A percentile compares a stretch with the other conserved stretches of the same genome.
phyloP scores from a whole-genome alignment of 2,797 vertebrate genomes.

The Heterohyrax brucei region DNA sequence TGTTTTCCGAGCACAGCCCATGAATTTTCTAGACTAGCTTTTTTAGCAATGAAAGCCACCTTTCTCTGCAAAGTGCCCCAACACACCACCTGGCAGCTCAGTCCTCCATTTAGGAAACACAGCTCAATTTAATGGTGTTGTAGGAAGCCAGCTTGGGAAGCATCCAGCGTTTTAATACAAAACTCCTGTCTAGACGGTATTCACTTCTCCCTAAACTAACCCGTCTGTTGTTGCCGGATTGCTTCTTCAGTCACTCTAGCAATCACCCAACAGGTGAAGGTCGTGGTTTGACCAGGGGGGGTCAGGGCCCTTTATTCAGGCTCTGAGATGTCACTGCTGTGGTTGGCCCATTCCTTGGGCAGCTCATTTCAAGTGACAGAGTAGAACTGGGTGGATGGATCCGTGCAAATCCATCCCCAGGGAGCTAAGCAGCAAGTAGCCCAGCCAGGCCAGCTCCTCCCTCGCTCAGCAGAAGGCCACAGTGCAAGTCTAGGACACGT shows the following conservation, averaged over 20 bases:
- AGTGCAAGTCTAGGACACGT: constrained; percentile 38
- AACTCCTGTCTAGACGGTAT: constrained; percentile 55
- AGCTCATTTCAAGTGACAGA: constrained; percentile 42
- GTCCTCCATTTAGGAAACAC: constrained; percentile 61
- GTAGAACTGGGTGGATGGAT: not conserved
- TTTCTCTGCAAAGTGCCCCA: constrained; percentile 44
- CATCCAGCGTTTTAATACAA: constrained; percentile 56
- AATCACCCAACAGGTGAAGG: constrained; percentile 44
- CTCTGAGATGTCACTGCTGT: constrained; percentile 31
- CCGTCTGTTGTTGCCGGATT: constrained; percentile 49
- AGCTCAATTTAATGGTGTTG: constrained; percentile 66
- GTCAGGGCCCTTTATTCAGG: constrained; percentile 52
- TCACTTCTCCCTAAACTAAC: constrained; percentile 37
- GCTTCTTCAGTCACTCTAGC: constrained; percentile 30
- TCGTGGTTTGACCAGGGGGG: not conserved
- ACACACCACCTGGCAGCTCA: constrained; percentile 55
- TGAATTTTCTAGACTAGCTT: constrained; percentile 61
- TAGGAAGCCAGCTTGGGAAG: constrained; percentile 38
- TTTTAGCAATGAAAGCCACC: constrained; percentile 60
- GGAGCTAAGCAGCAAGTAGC: not conserved
- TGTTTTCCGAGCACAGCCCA: not conserved
- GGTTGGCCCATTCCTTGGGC: not conserved
- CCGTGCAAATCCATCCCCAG: not conserved
- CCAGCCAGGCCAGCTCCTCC: constrained; percentile 10
- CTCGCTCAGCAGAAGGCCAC: not conserved